Conservation (phyloP, 2,797 vertebrate genomes). For the Galaxias olidus region DNA sequence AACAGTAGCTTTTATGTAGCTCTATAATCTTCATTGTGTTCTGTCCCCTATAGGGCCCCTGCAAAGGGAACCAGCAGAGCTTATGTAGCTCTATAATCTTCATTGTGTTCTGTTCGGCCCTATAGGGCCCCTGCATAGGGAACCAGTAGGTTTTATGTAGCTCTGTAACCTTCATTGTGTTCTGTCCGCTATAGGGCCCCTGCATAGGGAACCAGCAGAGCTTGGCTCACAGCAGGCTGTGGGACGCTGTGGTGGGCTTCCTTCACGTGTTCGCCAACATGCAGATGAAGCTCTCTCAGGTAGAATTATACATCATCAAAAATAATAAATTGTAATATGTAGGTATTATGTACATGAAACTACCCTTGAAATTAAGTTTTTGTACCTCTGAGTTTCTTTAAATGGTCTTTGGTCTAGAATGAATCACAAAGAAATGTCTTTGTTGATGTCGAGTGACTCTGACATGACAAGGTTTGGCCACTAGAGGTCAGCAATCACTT, state of each 20-base stretch:
- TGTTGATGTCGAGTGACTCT: too few species aligned
- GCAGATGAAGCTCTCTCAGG: conserved; percentile 99
- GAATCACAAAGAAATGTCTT: too few species aligned
- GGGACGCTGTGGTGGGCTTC: conserved; percentile 98
- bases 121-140: conserved; percentile 91
- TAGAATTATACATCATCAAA: conserved; percentile 60
- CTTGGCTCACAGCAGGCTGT: conserved; percentile 94
- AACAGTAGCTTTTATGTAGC: too few species aligned
- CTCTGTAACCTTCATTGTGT: too few species aligned
- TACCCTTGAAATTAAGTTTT: too few species aligned
- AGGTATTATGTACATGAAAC: too few species aligned
- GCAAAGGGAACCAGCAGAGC: not conserved
- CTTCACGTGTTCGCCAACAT: conserved; percentile 99
- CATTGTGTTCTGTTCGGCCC: not conserved
- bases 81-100: too few species aligned
- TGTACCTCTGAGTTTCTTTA: not conserved
- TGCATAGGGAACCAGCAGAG: conserved; percentile 98
- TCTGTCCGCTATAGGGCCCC: conserved; percentile 81
- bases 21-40: too few species aligned
- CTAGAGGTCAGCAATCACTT: conserved; percentile 67
- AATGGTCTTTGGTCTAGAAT: not conserved
- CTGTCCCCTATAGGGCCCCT: not conserved
- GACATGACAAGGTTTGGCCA: conserved; percentile 41
- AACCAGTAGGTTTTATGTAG: too few species aligned
- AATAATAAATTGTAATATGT: too few species aligned